A percentile compares a stretch with the other conserved stretches of the same genome.
Evolutionary conservation across 2,113 vertebrate genomes (phyloP).

Genomic region (Pangasianodon hypophthalmus): DNA sequence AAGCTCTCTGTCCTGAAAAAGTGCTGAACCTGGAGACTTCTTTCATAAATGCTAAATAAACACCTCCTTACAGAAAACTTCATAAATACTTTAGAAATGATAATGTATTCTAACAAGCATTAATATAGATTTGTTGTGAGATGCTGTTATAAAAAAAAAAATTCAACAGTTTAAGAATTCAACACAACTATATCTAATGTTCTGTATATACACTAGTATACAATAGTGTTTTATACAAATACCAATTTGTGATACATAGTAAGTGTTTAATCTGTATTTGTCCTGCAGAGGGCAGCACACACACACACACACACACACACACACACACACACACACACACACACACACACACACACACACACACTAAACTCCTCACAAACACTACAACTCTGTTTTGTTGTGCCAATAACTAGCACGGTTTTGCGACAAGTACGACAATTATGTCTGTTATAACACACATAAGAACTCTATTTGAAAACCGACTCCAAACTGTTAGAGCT

Average conservation of each 20-base stretch:
- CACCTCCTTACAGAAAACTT: too few species aligned
- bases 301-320: not conserved
- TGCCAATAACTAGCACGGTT: not conserved
- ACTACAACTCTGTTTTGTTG: not conserved
- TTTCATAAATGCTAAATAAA: too few species aligned
- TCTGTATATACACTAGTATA: not conserved
- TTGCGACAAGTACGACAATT: not conserved
- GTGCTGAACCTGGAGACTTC: too few species aligned
- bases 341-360: not conserved
- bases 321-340: not conserved
- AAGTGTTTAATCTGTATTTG: not conserved
- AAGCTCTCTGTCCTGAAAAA: too few species aligned
- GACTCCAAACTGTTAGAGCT: not conserved
- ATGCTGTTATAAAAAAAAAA: too few species aligned
- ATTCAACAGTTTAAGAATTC: not conserved
- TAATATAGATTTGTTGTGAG: too few species aligned
- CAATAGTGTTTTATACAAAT: not conserved
- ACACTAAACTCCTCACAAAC: not conserved
- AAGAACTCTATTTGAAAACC: not conserved
- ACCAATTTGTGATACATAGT: not conserved
- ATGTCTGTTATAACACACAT: conserved; percentile 4
- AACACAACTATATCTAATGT: not conserved
- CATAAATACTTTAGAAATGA: too few species aligned
- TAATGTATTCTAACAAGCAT: too few species aligned
- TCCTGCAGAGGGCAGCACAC: conserved; percentile 68